Evolutionary conservation across 2,113 vertebrate species (phyloP).

Genomic region (Ciconia maguari): DNA sequence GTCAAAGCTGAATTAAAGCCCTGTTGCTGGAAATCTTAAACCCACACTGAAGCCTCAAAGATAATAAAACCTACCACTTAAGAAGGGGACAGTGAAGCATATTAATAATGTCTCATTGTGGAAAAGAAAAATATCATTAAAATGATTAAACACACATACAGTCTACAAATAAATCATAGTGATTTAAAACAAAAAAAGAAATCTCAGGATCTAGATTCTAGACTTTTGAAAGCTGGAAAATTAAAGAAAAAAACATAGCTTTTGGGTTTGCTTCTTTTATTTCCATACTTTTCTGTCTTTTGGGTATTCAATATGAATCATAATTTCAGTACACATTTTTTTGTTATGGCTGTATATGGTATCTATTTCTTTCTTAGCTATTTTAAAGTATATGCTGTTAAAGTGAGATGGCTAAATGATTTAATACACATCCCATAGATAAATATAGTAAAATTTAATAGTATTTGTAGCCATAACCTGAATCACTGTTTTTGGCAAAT

Average conservation of each 20-base stretch:
- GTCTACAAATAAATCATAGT: neutral
- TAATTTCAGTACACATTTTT: neutral
- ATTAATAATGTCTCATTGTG: neutral
- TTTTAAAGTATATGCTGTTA: neutral
- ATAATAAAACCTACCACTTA: neutral
- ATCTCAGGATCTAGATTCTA: neutral
- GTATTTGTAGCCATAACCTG: neutral
- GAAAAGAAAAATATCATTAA: neutral
- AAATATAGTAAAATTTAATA: neutral
- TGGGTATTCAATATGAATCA: neutral
- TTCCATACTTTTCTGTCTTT: neutral
- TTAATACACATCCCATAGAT: neutral
- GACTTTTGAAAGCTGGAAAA: neutral
- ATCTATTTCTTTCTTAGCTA: neutral
- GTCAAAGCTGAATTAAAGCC: neutral
- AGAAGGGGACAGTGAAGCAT: neutral
- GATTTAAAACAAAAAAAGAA: neutral
- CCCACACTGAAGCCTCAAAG: neutral
- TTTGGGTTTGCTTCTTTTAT: neutral
- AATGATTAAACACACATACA: neutral
- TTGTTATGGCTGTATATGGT: neutral
- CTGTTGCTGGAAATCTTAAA: neutral
- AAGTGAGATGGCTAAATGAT: neutral
- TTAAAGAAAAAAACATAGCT: neutral
- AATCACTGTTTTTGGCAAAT: neutral